Evolutionary conservation across 2,797 vertebrate species (phyloP).

Genomic region (Spheniscus humboldti): DNA sequence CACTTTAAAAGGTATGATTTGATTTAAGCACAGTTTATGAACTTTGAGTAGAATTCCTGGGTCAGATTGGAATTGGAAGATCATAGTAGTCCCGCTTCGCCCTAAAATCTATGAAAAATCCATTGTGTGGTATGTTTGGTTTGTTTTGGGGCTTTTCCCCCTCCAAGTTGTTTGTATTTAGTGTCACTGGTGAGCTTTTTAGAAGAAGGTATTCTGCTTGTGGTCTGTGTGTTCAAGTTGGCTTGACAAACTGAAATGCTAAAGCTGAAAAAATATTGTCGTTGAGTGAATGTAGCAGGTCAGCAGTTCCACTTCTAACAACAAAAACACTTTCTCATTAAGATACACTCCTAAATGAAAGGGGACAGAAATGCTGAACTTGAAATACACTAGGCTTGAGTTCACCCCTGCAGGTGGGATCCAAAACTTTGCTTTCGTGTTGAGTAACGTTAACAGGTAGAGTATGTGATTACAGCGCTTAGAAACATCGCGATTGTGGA

Average conservation of each 20-base stretch:
- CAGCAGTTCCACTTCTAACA: not conserved
- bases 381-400: accelerated
- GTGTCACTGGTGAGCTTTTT: not conserved
- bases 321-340: not conserved
- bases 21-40: not conserved
- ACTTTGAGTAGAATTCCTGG: not conserved
- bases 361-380: not conserved
- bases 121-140: not conserved
- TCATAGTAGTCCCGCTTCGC: not conserved
- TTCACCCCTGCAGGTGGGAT: not conserved
- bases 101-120: not conserved
- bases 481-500: accelerated
- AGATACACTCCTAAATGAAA: not conserved
- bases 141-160: not conserved
- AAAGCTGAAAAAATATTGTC: not conserved
- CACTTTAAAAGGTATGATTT: not conserved
- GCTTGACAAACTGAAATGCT: too few species aligned
- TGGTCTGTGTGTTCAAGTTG: too few species aligned
- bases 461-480: accelerated
- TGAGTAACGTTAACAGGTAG: not conserved
- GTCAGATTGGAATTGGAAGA: accelerated
- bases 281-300: not conserved
- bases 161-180: not conserved
- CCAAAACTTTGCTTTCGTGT: accelerated
- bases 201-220: not conserved